Base-by-base conservation (phyloP, 2,113 vertebrate genomes). In the Mesembrinibis cayennensis region DNA sequence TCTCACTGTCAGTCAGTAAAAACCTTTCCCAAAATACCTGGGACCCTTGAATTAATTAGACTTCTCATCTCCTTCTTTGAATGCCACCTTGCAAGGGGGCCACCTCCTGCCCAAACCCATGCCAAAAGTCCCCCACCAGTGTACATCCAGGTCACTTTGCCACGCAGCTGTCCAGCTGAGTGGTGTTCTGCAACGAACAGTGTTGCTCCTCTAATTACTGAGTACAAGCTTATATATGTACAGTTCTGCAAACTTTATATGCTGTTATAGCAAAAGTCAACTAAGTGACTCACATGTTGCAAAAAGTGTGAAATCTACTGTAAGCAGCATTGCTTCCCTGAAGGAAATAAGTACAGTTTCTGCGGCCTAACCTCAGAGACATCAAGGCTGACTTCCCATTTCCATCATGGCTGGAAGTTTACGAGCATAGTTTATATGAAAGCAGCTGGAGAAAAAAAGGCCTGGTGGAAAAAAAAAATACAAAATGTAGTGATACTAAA, bases 1-100 rank as follows among this genome's bases (percentile, higher is more conserved):
- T 94, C 71, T 90, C 87, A 44, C 88, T 96, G 86, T 91, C 87
- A 94, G 65, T 86, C 96, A 93, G 61, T 66, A 82, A 73, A 90
- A 96, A 88, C 63, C 77, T 93, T 81, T 94, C 74, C 38, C n/a
- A 29, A 92, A 95, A 92, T 93, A 95, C 49, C 77, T 96, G 83
- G 30, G 77, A 93, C 34, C 21, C 38, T 63, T 86, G 63, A 96
- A 91, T 86, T 93, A 89, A 81, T 94, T 82, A 83, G 70, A 77
- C 45, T 88, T 91, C 40, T 91, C 61, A 50, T 93, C 44, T 66
- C 32, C 15, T 81, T 52, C 72, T 90, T 65, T 85, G 80, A 95
- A 90, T 71, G 42, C 36, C 47, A 65, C 49, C 47, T 74, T 83
- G 23, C 56, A 82, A 79, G 32, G 27, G 40, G 38, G 34, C 22